Evolutionary conservation across 2,888 invertebrate species (phyloP), one percentile per base, ranked within the genome.

Genomic region (Drosophila prolongata): DNA sequence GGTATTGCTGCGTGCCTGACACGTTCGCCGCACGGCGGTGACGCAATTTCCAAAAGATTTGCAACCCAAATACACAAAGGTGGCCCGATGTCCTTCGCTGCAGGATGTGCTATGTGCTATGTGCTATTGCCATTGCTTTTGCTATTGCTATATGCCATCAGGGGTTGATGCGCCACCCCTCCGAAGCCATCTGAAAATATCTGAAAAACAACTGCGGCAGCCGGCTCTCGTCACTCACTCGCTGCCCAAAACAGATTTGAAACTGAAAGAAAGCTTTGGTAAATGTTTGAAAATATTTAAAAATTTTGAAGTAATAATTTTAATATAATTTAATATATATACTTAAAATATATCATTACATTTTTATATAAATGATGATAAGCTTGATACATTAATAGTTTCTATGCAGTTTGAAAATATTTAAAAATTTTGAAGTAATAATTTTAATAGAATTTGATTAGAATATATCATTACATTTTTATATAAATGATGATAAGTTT

Each of bases 21-120:
- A 89, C 89, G 90, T 79, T 85, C 90, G 61, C 62, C 59, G 50
- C 75, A 56, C 54, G 87, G 67, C 71, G 80, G 80, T 88, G 89
- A 89, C 85, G 85, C 85, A 89, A 89, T 79, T 84, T 77, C 67
- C 54, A 50, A 74, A 72, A 79, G 86, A 87, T 81, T 81, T 87
- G 82, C 88, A 81, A 76, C 59, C 76, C 19, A 65, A 78, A 47
- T 24, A 64, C 47, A 73, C 72, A 80, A 68, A 80, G 79, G 77
- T 76, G 70, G 62, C 62, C 40, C 65, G 40, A n/a, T 66, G 66
- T 66, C 69, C 69, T 66, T 66, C 66, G 55, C 2, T 68, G 66
- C 66, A 66, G 62, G 66, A 66, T 68, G 46, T 46, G 65, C 37
- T 38, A 40, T 50, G 35, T n/a, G 62, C 38, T 34, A 6, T 30